Conservation (phyloP, 2,797 vertebrate genomes). For the Columba guinea region DNA sequence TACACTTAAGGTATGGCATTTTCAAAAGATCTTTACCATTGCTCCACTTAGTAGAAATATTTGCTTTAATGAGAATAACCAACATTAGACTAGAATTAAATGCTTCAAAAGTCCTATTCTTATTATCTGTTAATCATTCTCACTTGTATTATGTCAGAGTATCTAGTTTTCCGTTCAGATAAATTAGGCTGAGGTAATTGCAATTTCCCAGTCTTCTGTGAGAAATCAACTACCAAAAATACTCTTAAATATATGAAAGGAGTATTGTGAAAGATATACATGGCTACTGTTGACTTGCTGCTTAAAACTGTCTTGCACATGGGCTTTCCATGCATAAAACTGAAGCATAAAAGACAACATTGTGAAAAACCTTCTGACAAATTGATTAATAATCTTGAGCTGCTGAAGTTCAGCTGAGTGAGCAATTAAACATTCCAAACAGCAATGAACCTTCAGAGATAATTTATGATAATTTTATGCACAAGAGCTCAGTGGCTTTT, state of each 20-base stretch:
- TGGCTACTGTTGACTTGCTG: conserved; percentile 46
- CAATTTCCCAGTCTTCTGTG: not conserved
- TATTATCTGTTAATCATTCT: not conserved
- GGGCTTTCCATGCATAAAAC: conserved; percentile 45
- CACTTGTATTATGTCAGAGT: not conserved
- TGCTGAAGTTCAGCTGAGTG: conserved; percentile 78
- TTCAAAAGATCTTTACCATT: not conserved
- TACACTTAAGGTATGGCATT: not conserved
- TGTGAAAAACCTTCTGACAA: conserved; percentile 77
- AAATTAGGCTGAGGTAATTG: not conserved
- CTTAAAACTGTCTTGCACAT: conserved; percentile 36
- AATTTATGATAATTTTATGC: conserved; percentile 90
- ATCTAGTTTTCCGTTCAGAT: not conserved
- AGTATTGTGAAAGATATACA: conserved; percentile 16
- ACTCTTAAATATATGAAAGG: conserved; percentile 5
- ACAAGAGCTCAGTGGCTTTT: conserved; percentile 84
- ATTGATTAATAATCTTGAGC: conserved; percentile 76
- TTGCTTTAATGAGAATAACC: not conserved
- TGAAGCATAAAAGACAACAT: conserved; percentile 59
- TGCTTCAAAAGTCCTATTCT: not conserved
- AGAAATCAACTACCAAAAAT: not conserved
- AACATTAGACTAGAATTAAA: not conserved
- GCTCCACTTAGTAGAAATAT: not conserved
- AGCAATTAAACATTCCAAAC: conserved; percentile 86
- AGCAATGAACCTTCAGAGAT: conserved; percentile 82